Evolutionary conservation across 2,797 vertebrate genomes (phyloP), one percentile per base, ranked within the genome.

Genomic region (Enoplosus armatus): DNA sequence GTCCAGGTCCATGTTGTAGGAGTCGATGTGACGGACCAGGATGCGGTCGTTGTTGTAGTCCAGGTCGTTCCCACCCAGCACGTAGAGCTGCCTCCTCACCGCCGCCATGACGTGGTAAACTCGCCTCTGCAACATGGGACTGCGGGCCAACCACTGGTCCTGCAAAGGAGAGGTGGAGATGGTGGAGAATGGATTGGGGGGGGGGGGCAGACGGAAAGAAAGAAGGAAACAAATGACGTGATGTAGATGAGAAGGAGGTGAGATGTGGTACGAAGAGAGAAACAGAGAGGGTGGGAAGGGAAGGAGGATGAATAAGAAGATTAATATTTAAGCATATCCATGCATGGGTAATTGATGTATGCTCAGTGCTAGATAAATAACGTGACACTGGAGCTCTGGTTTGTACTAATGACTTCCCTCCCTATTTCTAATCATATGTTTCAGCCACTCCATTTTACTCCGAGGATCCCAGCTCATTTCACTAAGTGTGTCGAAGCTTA

Each of bases 1-100:
- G 91, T 99, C 98, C 37, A 94, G 51, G 41, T 99, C 98, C 67
- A 99, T 97, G 92, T 95, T 95, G 80, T 99, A 99, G 47, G 96
- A 97, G 89, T 99, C 98, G 79, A 99, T 99, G 82, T 99, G 97
- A 9, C 97, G 95, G 56, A 99, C 98, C 67, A 99, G 96, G 83
- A 99, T 96, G 31, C 98, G 96, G 83, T 99, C 98, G 0, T 99
- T 99, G 90, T 99, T 99, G 92, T 97, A 98, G 93, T 99, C 98
- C 29, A 99, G 94, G 87, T 99, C 98, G 5, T 99, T 99, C 64
- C 98, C 98, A 0, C 98, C 98, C 0, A 99, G 91, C 86, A 99
- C 98, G 0, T 98, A 99, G 5, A 99, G 96, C 87, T 97, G 97
- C 85, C 97, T 95, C 67, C 96, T 96, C 72, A 98, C 97, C 0